These are phyloP conservation scores for Hoplodrina ambigua DNA, from an alignment of 2,888 invertebrate genomes.

Conservation along the genomic window DNA sequence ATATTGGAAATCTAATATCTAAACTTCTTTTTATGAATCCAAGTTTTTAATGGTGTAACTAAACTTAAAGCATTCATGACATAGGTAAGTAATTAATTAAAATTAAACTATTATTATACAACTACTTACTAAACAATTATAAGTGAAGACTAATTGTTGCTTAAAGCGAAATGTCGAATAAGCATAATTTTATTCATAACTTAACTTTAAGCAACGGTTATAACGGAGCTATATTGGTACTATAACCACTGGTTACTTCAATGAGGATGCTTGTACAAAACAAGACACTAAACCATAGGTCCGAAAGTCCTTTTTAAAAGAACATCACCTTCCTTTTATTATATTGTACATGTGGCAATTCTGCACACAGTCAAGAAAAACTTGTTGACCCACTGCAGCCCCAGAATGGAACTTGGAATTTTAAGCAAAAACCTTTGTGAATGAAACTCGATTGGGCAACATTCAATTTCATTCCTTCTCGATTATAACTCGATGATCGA, in stretches of 20 bases:
- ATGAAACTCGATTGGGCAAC: conserved; percentile 40
- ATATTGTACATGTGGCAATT: not conserved
- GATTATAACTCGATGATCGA: conserved; percentile 47
- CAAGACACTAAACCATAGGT: not conserved
- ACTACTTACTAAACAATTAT: too few species aligned
- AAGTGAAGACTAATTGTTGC: too few species aligned
- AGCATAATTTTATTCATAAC: not conserved
- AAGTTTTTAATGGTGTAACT: too few species aligned
- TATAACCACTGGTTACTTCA: not conserved
- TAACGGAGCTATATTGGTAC: not conserved
- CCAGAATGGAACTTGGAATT: conserved; percentile 35
- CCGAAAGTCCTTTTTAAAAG: not conserved
- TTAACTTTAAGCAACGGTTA: too few species aligned
- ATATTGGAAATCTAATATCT: too few species aligned
- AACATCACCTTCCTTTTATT: not conserved
- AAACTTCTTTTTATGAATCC: too few species aligned
- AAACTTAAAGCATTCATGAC: too few species aligned
- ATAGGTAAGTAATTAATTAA: too few species aligned
- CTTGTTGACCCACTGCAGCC: conserved; percentile 51
- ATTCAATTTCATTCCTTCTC: conserved; percentile 40
- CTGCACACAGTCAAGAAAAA: conserved; percentile 38
- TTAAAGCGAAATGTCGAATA: too few species aligned
- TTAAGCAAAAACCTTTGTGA: conserved; percentile 44
- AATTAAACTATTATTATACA: too few species aligned
- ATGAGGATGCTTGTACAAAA: not conserved